A percentile compares a stretch with the other conserved stretches of the same genome.
These are phyloP conservation scores for Galerucella nymphaeae DNA, from an alignment of 2,888 invertebrate genomes.

Conservation along the genomic window DNA sequence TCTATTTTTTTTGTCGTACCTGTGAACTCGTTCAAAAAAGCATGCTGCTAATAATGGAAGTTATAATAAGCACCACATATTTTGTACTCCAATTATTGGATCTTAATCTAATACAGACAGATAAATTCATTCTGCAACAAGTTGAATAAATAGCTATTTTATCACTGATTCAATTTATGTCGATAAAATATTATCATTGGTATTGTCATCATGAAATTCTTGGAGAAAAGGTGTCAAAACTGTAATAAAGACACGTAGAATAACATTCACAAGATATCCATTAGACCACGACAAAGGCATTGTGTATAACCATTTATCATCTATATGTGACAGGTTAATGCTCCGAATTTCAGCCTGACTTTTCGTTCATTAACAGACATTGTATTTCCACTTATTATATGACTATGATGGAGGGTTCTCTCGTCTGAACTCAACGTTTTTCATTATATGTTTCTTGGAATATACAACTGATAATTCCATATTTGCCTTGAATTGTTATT, in stretches of 20 bases:
- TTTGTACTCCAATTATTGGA: too few species aligned
- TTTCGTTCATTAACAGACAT: conserved; percentile 38
- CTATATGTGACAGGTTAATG: conserved; percentile 30
- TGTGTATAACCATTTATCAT: conserved; percentile 36
- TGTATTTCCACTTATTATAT: conserved; percentile 34
- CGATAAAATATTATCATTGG: too few species aligned
- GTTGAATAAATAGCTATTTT: too few species aligned
- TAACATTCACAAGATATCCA: conserved; percentile 34
- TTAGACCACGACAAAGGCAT: conserved; percentile 30
- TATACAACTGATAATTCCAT: not conserved
- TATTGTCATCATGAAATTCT: not conserved
- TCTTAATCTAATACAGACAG: too few species aligned
- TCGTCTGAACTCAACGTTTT: conserved; percentile 25
- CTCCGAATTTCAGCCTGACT: conserved; percentile 34
- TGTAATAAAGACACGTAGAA: conserved; percentile 15
- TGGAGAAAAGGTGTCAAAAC: not conserved
- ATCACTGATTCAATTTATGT: too few species aligned
- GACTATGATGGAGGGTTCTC: conserved; percentile 34
- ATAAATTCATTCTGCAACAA: too few species aligned
- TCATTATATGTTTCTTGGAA: conserved; percentile 14
- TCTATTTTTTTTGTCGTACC: too few species aligned
- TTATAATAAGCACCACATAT: too few species aligned
- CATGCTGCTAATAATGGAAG: too few species aligned
- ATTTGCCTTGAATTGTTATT: not conserved
- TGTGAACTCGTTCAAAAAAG: too few species aligned